phyloP scores from a whole-genome alignment of 1,140 invertebrate genomes.

The Pseudomyrmex pallidus region DNA sequence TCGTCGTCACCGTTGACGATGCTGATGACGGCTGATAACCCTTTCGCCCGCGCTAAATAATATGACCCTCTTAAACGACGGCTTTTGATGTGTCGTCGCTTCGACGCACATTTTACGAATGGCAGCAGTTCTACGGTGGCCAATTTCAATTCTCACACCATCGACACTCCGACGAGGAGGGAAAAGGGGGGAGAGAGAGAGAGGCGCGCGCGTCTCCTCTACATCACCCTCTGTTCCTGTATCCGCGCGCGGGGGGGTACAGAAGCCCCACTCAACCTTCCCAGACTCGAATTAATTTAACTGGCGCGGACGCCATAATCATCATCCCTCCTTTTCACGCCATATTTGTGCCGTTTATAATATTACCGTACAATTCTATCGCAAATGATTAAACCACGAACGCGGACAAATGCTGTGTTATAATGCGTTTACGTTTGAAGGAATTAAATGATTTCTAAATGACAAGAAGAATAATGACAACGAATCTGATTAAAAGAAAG shows the following conservation, averaged over 20 bases:
- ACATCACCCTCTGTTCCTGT: slow-evolving; percentile 35
- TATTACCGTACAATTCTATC: too few relatives aligned
- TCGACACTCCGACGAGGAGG: slow-evolving; percentile 3
- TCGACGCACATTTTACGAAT: slow-evolving; percentile 73
- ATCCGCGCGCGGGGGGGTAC: neutral
- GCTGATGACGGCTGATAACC: slow-evolving; percentile 74
- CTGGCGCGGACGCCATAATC: slow-evolving; percentile 72
- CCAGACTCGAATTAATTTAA: slow-evolving; percentile 59
- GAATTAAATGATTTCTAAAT: slow-evolving; percentile 45
- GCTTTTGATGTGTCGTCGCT: slow-evolving; percentile 79
- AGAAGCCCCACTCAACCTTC: slow-evolving; percentile 42
- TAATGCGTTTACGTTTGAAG: too few relatives aligned
- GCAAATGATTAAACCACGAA: too few relatives aligned
- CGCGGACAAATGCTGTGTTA: too few relatives aligned
- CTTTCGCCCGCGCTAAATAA: slow-evolving; percentile 79
- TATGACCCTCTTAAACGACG: slow-evolving; percentile 77
- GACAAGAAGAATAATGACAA: slow-evolving; percentile 71
- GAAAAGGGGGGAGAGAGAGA: too few relatives aligned
- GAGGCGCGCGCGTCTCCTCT: slow-evolving; percentile 9
- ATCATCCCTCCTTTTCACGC: slow-evolving; percentile 55
- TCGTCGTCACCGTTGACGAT: slow-evolving; percentile 53
- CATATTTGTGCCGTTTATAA: neutral
- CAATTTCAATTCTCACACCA: slow-evolving; percentile 70
- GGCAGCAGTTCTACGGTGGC: slow-evolving; percentile 58
- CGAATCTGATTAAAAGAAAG: slow-evolving; percentile 64